phyloP scores from a whole-genome alignment of 2,888 invertebrate genomes.

The Hirtodrosophila alboralis region DNA sequence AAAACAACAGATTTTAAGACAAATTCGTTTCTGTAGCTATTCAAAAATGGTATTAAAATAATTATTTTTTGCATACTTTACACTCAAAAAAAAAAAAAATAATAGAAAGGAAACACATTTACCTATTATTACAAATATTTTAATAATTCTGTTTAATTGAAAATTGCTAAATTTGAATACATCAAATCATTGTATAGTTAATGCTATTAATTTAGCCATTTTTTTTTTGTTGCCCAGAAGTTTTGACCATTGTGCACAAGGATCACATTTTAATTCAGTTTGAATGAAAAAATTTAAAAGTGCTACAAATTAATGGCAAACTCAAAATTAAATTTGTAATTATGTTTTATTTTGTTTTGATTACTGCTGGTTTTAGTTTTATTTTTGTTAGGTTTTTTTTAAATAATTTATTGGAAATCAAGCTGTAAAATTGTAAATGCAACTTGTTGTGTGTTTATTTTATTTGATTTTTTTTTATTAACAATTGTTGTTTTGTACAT shows the following conservation, averaged over 20 bases:
- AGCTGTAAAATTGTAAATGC: constrained; percentile 59
- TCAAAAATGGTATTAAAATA: too few species aligned
- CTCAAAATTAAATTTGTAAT: too few species aligned
- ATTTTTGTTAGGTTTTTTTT: background rate
- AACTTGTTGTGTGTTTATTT: constrained; percentile 48
- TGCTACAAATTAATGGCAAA: too few species aligned
- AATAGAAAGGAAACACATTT: constrained; percentile 2
- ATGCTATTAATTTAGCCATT: too few species aligned
- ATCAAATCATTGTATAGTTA: constrained; percentile 5
- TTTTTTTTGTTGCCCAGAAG: too few species aligned
- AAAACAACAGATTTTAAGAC: too few species aligned
- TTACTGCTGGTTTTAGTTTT: too few species aligned
- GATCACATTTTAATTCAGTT: constrained; percentile 5
- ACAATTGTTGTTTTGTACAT: constrained; percentile 75
- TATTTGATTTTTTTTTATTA: constrained; percentile 56
- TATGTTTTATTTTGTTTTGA: too few species aligned
- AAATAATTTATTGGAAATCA: constrained; percentile 9
- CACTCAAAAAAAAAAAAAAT: too few species aligned
- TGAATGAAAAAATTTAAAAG: background rate
- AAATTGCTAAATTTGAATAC: constrained; percentile 18
- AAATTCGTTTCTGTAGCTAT: too few species aligned
- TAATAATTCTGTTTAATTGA: constrained; percentile 16
- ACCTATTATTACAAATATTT: constrained; percentile 5
- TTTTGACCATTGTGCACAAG: constrained; percentile 1
- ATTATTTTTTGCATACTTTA: too few species aligned